phyloP scores from a whole-genome alignment of 2,888 invertebrate species.

The Calliphora vomitoria region DNA sequence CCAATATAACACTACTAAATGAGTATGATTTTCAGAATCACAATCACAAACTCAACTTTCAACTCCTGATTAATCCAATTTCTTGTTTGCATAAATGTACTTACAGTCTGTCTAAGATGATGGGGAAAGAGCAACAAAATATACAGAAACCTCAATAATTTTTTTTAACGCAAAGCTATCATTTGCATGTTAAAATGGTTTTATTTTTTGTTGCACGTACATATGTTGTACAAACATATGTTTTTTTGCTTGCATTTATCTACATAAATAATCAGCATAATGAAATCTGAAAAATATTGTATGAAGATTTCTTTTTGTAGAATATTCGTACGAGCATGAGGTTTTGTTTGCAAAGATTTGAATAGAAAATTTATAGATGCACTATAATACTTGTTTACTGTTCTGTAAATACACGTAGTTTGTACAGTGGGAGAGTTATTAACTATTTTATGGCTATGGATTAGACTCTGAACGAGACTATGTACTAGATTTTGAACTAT shows the following conservation, averaged over 20 bases:
- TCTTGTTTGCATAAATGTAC: slow-evolving; percentile 1
- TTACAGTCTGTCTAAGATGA: slow-evolving; percentile 5
- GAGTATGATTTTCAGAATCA: slow-evolving; percentile 35
- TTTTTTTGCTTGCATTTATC: not conserved
- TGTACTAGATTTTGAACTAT: no score
- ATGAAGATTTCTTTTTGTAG: slow-evolving; percentile 8
- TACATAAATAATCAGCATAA: slow-evolving; percentile 46
- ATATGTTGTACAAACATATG: not conserved
- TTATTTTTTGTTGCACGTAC: slow-evolving; percentile 15
- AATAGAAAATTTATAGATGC: slow-evolving; percentile 34
- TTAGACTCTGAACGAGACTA: not conserved
- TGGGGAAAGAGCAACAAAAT: not conserved
- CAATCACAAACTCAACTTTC: slow-evolving; percentile 8
- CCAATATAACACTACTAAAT: slow-evolving; percentile 30
- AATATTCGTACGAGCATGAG: not conserved
- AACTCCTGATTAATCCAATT: slow-evolving; percentile 36
- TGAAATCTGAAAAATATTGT: slow-evolving; percentile 13
- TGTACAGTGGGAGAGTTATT: not conserved
- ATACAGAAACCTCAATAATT: slow-evolving; percentile 32
- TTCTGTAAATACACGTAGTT: not conserved
- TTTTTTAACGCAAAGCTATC: slow-evolving; percentile 24
- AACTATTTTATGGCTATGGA: no score
- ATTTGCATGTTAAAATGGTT: slow-evolving; percentile 22
- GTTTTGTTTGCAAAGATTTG: slow-evolving; percentile 2
- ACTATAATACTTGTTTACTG: slow-evolving; percentile 9